Evolutionary conservation across 2,797 vertebrate species (phyloP).

Genomic region (Borostomias antarcticus): DNA sequence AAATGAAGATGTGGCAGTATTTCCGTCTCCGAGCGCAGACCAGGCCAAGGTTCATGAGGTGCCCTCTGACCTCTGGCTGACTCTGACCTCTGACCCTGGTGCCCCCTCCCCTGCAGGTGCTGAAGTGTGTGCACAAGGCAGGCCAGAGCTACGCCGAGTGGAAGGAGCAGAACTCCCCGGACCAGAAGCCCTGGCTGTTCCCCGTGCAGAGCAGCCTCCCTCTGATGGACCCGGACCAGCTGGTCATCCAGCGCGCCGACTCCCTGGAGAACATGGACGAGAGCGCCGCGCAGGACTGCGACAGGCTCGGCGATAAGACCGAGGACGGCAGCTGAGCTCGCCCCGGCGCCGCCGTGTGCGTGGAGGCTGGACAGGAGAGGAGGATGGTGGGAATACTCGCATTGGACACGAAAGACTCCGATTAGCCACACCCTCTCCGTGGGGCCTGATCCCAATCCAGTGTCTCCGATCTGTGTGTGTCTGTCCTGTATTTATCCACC

Average conservation of each 20-base stretch:
- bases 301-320: slow-evolving; percentile 37
- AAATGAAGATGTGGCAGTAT: slow-evolving; percentile 38
- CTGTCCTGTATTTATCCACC: slow-evolving; percentile 15
- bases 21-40: background rate
- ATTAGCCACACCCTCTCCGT: background rate
- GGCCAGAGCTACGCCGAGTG: slow-evolving; percentile 74
- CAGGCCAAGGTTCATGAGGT: background rate
- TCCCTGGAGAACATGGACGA: slow-evolving; percentile 80
- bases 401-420: slow-evolving; percentile 20
- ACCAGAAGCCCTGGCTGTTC: slow-evolving; percentile 78
- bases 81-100: background rate
- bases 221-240: slow-evolving; percentile 67
- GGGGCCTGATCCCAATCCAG: background rate
- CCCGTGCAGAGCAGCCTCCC: slow-evolving; percentile 77
- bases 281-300: slow-evolving; percentile 53
- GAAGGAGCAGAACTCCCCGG: slow-evolving; percentile 72
- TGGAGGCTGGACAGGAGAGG: slow-evolving; percentile 6
- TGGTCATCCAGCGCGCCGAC: slow-evolving; percentile 76
- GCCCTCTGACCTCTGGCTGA: slow-evolving; percentile 30
- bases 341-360: background rate
- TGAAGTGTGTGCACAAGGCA: slow-evolving; percentile 77
- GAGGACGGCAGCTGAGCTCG: slow-evolving; percentile 66
- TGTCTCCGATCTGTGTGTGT: background rate
- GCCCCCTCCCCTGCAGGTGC: slow-evolving; percentile 64
- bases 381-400: slow-evolving; percentile 1